Evolutionary conservation across 2,888 invertebrate species (phyloP).

Genomic region (Escarpia spicata): DNA sequence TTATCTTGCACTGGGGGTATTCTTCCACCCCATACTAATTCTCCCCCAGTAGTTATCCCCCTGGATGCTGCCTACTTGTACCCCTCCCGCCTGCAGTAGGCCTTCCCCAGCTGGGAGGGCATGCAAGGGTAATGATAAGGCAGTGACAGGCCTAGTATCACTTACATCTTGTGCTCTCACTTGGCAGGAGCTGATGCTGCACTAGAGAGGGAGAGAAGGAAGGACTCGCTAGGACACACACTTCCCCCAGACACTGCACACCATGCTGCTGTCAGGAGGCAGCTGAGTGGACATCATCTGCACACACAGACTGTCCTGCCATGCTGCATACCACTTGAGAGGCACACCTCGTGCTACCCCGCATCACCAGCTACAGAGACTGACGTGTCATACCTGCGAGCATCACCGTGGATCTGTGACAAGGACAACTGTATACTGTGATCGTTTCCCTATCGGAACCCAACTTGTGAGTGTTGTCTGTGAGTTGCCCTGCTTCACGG

Average conservation of each 20-base stretch:
- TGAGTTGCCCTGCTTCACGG: not conserved
- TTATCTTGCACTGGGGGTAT: not conserved
- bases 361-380: not conserved
- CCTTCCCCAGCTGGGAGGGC: not conserved
- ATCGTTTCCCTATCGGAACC: not conserved
- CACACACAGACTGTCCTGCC: not conserved
- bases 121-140: constrained; percentile 3
- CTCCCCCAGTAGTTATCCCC: not conserved
- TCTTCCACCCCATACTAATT: not conserved
- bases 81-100: constrained; percentile 10
- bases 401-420: not conserved
- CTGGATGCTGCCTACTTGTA: not conserved
- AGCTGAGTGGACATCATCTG: not conserved
- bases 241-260: not conserved
- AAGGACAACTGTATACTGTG: not conserved
- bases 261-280: not conserved
- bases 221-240: not conserved
- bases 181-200: not conserved
- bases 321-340: not conserved
- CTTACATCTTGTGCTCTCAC: not conserved
- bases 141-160: not conserved
- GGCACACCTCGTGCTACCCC: not conserved
- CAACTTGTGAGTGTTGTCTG: not conserved
- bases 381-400: not conserved
- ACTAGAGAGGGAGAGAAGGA: not conserved